Base-by-base conservation (phyloP, 2,797 vertebrate species). In the Brachyalestes nurse region DNA sequence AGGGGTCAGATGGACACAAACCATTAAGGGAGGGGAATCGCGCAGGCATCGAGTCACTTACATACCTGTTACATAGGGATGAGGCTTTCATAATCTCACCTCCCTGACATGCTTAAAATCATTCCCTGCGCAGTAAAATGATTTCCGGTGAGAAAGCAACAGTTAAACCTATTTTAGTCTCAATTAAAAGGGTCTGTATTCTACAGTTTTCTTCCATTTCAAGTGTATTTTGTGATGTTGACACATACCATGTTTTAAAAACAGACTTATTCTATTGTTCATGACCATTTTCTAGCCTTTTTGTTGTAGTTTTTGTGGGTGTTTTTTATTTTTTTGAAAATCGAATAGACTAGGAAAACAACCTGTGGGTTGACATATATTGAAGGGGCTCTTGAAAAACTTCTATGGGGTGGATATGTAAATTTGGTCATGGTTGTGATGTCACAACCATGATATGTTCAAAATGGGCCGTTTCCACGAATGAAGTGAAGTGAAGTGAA, bases 1-100 rank as follows among this genome's bases (percentile, higher is more conserved):
- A 89, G 85, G 85, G 91, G 90, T 90, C 87, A 91, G 86, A 88
- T 87, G 83, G 23, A 81, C 51, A 49, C 17, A 34, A 57, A 55
- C 64, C 28, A 28, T 57, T 49, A 49, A 0, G n/a, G 34, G 49
- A 67, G 42, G 42, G 45, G 55, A 70, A 69, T 45, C 58, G 55
- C 74, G 74, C 25, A 57, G 28, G 28, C 73, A 73, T 62, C 51
- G 34, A 75, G 64, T 77, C 60, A 77, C 80, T 38, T 21, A 53
- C 75, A 77, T 72, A 77, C 80, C 80, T 77, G 58, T 7, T 60
- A 51, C 51, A 47, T 8, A 25, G 42, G 47, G 13, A 45, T 42
- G 38, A 65, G 34, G 8, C 62, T 65, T 28, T 64, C 16, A 4
- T 62, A 16, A 16, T 38, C 16, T 3, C 62, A 4, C 6, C 64